phyloP scores from a whole-genome alignment of 2,888 invertebrate species.

The Zhengitettix transpicula region DNA sequence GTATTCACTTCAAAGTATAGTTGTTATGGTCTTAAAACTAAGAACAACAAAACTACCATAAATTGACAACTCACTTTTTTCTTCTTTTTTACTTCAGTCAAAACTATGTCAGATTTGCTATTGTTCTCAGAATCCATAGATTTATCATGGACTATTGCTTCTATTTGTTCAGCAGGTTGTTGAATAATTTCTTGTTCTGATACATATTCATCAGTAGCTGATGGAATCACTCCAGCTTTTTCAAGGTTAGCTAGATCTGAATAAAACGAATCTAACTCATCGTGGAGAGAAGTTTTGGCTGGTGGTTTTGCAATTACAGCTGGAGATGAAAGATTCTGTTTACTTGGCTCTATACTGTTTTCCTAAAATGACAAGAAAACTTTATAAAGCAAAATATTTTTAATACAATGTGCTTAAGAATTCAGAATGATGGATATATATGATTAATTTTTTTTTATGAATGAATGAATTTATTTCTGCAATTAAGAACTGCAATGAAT shows the following conservation, averaged over 20 bases:
- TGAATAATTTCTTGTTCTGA: not conserved
- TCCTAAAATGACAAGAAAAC: no score
- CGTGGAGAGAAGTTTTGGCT: conserved; percentile 23
- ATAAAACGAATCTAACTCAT: conserved; percentile 40
- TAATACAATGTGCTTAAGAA: no score
- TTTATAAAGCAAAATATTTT: no score
- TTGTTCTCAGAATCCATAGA: not conserved
- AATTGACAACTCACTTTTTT: not conserved
- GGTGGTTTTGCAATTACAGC: conserved; percentile 24
- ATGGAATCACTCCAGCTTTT: conserved; percentile 13
- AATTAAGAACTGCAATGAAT: no score
- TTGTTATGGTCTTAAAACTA: no score
- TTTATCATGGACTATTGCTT: not conserved
- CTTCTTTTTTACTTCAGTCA: not conserved
- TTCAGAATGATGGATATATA: no score
- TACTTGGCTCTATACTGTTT: no score
- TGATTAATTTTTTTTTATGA: no score
- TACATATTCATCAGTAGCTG: not conserved
- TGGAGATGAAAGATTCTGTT: no score
- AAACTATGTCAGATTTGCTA: not conserved
- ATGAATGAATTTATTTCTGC: no score
- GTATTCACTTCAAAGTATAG: no score
- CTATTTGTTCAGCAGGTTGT: not conserved
- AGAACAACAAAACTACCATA: no score
- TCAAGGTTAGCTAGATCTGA: conserved; percentile 40